A percentile compares a stretch with the other conserved stretches of the same genome.
Conservation (phyloP, 2,797 vertebrate genomes). For the Enteromius unitaeniatus region DNA sequence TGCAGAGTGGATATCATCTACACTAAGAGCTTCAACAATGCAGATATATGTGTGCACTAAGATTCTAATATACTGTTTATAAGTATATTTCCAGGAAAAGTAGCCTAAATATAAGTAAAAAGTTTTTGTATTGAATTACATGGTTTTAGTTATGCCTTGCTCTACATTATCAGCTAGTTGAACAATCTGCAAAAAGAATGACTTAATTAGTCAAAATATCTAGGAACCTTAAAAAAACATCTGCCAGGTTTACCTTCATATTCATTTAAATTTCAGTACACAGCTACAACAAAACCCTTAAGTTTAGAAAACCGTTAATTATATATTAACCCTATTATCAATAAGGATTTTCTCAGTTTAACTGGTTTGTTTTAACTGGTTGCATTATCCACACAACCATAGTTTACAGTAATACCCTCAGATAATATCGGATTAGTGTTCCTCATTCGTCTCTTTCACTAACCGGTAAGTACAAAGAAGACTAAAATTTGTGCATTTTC, state of each 20-base stretch:
- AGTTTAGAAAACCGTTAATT: not conserved
- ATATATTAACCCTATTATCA: not conserved
- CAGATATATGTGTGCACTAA: not conserved
- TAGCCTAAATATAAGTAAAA: too few species aligned
- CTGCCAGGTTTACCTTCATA: not conserved
- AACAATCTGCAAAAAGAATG: not conserved
- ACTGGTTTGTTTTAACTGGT: constrained; percentile 21
- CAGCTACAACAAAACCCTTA: not conserved
- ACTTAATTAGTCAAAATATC: not conserved
- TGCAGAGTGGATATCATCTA: not conserved
- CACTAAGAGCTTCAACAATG: not conserved
- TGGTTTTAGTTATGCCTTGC: not conserved
- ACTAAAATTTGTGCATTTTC: not conserved
- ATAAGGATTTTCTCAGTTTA: constrained; percentile 11
- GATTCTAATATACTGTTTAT: not conserved
- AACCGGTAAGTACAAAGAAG: constrained; percentile 7
- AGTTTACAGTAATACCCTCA: constrained; percentile 20
- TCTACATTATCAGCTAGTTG: not conserved
- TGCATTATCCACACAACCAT: not conserved
- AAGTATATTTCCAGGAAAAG: not conserved
- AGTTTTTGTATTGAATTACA: not conserved
- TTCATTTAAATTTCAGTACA: not conserved
- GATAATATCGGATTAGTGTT: constrained; percentile 25
- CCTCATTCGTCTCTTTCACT: constrained; percentile 12
- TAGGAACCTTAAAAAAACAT: not conserved